These are phyloP conservation scores for Drosophila nasuta DNA, from an alignment of 1,140 invertebrate species.

Conservation along the genomic window DNA sequence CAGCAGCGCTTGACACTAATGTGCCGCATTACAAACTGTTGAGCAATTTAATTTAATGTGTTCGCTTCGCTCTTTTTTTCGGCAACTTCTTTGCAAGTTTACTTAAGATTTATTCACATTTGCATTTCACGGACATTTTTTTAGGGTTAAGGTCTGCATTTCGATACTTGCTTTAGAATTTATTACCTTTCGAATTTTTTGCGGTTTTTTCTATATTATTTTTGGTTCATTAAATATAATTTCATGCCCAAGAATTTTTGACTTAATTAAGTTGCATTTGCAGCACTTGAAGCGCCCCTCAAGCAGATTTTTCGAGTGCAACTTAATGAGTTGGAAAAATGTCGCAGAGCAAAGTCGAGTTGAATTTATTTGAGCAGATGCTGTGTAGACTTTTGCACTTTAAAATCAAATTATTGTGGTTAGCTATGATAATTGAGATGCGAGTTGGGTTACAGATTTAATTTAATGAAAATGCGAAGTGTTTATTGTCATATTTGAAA, in stretches of 20 bases:
- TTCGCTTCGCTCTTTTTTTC: conserved; percentile 38
- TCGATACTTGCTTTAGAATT: conserved; percentile 51
- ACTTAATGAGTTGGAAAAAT: conserved; percentile 75
- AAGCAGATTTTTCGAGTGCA: conserved; percentile 28
- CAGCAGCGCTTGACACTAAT: conserved; percentile 81
- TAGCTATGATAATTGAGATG: background rate
- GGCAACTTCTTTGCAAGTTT: conserved; percentile 38
- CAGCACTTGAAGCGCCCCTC: conserved; percentile 28
- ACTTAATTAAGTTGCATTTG: conserved; percentile 74
- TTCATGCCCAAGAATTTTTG: conserved; percentile 67
- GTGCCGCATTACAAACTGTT: conserved; percentile 84
- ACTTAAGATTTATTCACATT: conserved; percentile 75
- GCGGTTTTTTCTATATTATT: conserved; percentile 74
- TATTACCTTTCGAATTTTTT: conserved; percentile 57
- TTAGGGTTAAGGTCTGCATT: conserved; percentile 47
- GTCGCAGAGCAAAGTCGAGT: conserved; percentile 21
- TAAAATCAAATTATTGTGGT: conserved; percentile 7
- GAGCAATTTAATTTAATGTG: conserved; percentile 84
- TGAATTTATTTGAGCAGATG: conserved; percentile 4
- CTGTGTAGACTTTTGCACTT: background rate
- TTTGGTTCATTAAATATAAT: conserved; percentile 82
- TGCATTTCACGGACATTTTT: conserved; percentile 53
- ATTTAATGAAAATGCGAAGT: background rate
- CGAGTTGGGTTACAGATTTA: background rate
- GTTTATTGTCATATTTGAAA: background rate